These are phyloP conservation scores for Platichthys stellatus DNA, from an alignment of 2,113 vertebrate species.

Conservation along the genomic window DNA sequence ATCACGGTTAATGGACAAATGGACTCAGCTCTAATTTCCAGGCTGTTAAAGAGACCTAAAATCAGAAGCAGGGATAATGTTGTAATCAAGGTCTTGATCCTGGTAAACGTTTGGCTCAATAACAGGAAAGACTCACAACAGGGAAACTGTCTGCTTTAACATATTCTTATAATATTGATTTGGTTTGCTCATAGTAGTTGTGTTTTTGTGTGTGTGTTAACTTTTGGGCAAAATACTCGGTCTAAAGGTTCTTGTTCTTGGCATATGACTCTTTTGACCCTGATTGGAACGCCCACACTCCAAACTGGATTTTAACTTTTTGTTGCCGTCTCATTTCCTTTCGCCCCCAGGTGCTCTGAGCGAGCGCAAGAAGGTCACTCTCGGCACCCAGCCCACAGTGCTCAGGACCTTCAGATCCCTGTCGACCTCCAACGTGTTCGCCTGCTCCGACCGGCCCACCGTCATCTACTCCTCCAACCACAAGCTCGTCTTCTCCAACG, in stretches of 20 bases:
- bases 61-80: no score
- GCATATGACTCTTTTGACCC: not conserved
- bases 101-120: no score
- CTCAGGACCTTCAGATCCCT: conserved; percentile 96
- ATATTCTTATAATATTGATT: no score
- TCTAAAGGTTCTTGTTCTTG: no score
- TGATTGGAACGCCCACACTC: not conserved
- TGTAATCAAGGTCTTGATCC: no score
- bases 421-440: conserved; percentile 98
- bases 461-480: conserved; percentile 99
- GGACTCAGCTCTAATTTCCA: not conserved
- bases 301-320: not conserved
- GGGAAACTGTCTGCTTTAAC: no score
- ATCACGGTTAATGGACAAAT: not conserved
- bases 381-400: conserved; percentile 97
- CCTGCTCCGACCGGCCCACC: conserved; percentile 97
- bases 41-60: no score
- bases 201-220: no score
- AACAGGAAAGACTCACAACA: no score
- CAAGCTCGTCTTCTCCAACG: conserved; percentile 98
- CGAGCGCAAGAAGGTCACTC: conserved; percentile 97
- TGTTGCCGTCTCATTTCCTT: not conserved
- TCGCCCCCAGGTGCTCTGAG: conserved; percentile 87
- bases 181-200: no score
- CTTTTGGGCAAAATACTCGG: no score